These are phyloP conservation scores for Arothron firmamentum DNA, from an alignment of 2,113 vertebrate species.

Conservation along the genomic window DNA sequence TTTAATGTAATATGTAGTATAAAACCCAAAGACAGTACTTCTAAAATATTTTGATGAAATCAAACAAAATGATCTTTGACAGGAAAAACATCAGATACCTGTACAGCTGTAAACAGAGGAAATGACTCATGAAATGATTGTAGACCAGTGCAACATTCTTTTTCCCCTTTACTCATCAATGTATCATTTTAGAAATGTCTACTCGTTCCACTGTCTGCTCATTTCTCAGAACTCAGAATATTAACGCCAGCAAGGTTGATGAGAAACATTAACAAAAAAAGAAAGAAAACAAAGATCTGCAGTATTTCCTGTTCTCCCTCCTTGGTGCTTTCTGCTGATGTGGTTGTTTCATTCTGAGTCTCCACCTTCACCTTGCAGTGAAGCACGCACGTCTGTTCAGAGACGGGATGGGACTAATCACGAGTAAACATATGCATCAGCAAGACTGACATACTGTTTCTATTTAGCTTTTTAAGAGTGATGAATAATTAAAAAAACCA, in stretches of 20 bases:
- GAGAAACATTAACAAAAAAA: background rate
- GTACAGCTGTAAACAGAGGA: background rate
- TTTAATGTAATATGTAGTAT: too few species aligned
- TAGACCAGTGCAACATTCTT: background rate
- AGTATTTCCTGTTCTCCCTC: constrained; percentile 46
- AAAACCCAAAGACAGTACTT: too few species aligned
- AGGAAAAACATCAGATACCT: too few species aligned
- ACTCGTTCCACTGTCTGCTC: too few species aligned
- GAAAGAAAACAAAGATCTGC: constrained; percentile 35
- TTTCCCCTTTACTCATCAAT: background rate
- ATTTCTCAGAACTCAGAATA: too few species aligned
- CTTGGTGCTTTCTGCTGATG: constrained; percentile 27
- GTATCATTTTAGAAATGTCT: too few species aligned
- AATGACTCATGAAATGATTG: background rate
- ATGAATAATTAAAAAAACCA: constrained; percentile 6
- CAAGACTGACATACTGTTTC: constrained; percentile 1
- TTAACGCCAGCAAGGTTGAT: too few species aligned
- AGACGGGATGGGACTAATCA: constrained; percentile 4
- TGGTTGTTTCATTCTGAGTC: constrained; percentile 32
- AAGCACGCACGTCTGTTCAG: constrained; percentile 24
- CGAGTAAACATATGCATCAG: background rate
- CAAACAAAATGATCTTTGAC: too few species aligned
- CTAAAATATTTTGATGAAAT: too few species aligned
- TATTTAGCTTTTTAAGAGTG: background rate
- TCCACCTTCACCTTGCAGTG: constrained; percentile 50